These are phyloP conservation scores for Reticulitermes speratus DNA, from an alignment of 1,140 invertebrate genomes.

Conservation along the genomic window DNA sequence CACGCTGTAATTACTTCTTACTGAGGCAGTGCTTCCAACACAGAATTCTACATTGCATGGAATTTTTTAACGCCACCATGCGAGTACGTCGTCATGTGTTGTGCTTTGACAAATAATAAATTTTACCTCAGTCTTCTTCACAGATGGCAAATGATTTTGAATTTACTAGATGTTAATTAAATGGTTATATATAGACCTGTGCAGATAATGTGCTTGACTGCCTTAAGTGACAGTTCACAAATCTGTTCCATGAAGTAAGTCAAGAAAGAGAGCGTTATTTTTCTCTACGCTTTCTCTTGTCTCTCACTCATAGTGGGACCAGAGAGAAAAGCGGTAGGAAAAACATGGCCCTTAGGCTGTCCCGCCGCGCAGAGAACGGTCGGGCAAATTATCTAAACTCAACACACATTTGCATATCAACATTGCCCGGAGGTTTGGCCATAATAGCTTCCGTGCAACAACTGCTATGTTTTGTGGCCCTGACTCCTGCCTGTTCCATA, in stretches of 20 bases:
- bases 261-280: not conserved
- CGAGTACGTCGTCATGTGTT: no score
- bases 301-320: not conserved
- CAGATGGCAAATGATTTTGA: no score
- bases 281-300: not conserved
- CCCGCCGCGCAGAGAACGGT: not conserved
- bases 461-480: not conserved
- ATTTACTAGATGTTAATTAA: no score
- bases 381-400: slow-evolving; percentile 18
- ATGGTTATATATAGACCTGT: no score
- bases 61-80: no score
- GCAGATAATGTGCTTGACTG: no score
- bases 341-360: not conserved
- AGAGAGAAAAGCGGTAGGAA: not conserved
- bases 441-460: not conserved
- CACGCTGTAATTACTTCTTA: no score
- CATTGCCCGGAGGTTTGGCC: slow-evolving; percentile 7
- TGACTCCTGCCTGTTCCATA: not conserved
- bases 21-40: no score
- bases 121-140: no score
- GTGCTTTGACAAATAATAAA: no score
- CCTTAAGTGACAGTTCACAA: not conserved
- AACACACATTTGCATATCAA: slow-evolving; percentile 12
- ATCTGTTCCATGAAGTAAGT: not conserved
- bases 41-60: no score